Percentiles rank a stretch among this genome's conserved stretches.
These are phyloP conservation scores for Macquaria ambigua DNA, from an alignment of 2,113 vertebrate species.

Conservation along the genomic window DNA sequence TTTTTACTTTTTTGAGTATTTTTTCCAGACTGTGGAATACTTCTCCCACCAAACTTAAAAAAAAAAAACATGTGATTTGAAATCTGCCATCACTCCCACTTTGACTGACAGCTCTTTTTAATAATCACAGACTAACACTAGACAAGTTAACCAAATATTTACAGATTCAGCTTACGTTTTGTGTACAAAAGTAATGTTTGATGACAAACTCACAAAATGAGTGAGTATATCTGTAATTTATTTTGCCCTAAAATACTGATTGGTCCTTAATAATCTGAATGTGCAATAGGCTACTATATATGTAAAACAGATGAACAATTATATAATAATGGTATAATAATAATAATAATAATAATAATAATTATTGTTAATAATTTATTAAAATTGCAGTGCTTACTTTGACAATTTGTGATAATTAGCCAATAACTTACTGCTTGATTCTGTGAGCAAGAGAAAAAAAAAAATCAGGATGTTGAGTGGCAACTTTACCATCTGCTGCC, in stretches of 20 bases:
- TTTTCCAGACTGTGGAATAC: too few relatives aligned
- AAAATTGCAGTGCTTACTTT: not conserved
- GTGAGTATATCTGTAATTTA: too few relatives aligned
- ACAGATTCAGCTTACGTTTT: not conserved
- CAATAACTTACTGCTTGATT: not conserved
- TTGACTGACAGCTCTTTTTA: too few relatives aligned
- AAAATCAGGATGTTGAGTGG: not conserved
- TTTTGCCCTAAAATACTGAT: not conserved
- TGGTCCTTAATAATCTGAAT: not conserved
- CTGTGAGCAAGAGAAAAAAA: not conserved
- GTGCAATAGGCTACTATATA: not conserved
- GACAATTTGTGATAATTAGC: not conserved
- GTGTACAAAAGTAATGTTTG: not conserved
- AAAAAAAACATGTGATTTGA: not conserved
- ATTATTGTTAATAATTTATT: not conserved
- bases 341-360: too few relatives aligned
- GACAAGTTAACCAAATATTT: not conserved
- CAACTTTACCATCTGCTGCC: not conserved
- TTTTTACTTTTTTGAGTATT: too few relatives aligned
- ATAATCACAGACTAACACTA: too few relatives aligned
- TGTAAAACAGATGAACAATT: not conserved
- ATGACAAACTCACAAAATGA: not conserved
- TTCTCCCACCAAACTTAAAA: too few relatives aligned
- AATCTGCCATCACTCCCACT: not conserved
- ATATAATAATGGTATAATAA: not conserved